Evolutionary conservation across 1,140 invertebrate genomes (phyloP).

Genomic region (Pararge aegeria): DNA sequence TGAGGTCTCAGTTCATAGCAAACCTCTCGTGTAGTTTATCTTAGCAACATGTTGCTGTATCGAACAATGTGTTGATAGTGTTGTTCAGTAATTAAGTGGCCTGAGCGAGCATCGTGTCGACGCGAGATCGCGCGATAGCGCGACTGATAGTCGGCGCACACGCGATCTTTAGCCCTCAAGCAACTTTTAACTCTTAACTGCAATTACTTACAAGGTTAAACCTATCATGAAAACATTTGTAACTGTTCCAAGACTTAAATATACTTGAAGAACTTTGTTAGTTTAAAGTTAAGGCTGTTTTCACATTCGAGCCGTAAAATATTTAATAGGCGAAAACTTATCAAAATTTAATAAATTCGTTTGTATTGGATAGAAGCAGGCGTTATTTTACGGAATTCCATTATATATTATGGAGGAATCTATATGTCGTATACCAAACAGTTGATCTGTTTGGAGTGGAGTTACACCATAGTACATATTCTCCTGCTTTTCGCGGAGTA

Average conservation of each 20-base stretch:
- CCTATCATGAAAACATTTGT: background rate
- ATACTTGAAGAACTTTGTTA: background rate
- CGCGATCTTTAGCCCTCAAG: background rate
- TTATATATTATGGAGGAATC: too few relatives aligned
- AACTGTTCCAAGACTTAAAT: background rate
- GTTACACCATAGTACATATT: too few relatives aligned
- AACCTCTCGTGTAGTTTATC: too few relatives aligned
- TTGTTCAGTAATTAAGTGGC: background rate
- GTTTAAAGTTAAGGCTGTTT: too few relatives aligned
- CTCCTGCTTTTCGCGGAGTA: too few relatives aligned
- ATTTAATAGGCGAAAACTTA: background rate
- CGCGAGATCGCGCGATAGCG: background rate
- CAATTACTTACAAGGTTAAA: background rate
- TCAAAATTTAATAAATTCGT: too few relatives aligned
- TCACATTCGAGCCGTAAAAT: background rate
- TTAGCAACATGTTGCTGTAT: too few relatives aligned
- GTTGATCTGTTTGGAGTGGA: too few relatives aligned
- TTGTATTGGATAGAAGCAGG: too few relatives aligned
- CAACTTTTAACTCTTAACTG: background rate
- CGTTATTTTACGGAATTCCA: too few relatives aligned
- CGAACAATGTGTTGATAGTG: background rate
- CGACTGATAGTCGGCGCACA: background rate
- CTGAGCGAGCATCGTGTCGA: background rate
- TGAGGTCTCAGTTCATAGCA: too few relatives aligned
- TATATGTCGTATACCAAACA: too few relatives aligned